A percentile compares a stretch with the other conserved stretches of the same genome.
Conservation (phyloP, 2,888 invertebrate species). For the Eumerus sabulonum region DNA sequence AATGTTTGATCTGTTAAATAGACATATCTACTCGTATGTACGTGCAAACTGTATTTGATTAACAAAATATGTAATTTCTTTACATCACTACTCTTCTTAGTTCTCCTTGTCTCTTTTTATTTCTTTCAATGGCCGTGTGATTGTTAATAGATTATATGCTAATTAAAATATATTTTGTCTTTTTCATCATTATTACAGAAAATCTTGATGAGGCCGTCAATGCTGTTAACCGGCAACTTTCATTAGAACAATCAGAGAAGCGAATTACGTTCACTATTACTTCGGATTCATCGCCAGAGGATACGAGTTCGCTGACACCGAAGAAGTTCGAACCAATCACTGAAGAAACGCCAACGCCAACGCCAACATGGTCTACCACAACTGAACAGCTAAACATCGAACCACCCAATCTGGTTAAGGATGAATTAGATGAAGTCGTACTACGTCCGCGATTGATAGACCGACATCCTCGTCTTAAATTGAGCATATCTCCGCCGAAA, state of each 20-base stretch:
- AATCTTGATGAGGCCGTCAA: slow-evolving; percentile 49
- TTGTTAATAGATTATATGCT: too few relatives aligned
- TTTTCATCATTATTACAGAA: slow-evolving; percentile 31
- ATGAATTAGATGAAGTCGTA: slow-evolving; percentile 74
- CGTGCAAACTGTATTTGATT: slow-evolving; percentile 16
- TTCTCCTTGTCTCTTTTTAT: not conserved
- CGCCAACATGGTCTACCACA: slow-evolving; percentile 52
- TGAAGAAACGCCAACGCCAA: slow-evolving; percentile 73
- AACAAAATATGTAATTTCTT: slow-evolving; percentile 7
- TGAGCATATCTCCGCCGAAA: slow-evolving; percentile 70
- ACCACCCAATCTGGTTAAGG: slow-evolving; percentile 14
- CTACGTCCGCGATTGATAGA: slow-evolving; percentile 75
- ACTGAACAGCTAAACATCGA: slow-evolving; percentile 65
- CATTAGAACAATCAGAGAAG: slow-evolving; percentile 71
- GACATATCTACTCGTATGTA: slow-evolving; percentile 12
- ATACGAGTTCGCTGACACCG: slow-evolving; percentile 74
- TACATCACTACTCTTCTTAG: not conserved
- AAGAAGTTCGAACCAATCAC: slow-evolving; percentile 76
- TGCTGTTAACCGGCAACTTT: slow-evolving; percentile 36
- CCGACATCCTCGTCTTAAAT: slow-evolving; percentile 74
- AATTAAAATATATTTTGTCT: too few relatives aligned
- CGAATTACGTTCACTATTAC: slow-evolving; percentile 76
- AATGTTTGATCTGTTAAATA: slow-evolving; percentile 17
- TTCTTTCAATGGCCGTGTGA: not conserved
- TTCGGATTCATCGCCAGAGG: slow-evolving; percentile 75